Conservation (phyloP, 2,797 vertebrate species). For the Ctenopoma kingsleyae region DNA sequence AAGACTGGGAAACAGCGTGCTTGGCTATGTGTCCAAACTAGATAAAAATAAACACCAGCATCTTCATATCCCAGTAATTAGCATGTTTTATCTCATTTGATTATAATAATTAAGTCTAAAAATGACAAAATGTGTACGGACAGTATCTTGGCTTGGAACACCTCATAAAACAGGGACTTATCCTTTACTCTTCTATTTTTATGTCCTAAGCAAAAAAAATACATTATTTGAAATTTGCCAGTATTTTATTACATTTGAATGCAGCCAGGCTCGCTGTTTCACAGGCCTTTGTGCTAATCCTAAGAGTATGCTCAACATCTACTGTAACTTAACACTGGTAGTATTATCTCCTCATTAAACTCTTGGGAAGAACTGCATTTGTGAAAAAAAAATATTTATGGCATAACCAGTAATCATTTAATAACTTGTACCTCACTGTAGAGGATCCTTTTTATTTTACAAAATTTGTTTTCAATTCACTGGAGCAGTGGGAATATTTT, state of each 20-base stretch:
- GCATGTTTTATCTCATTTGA: not conserved
- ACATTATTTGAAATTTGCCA: too few species aligned
- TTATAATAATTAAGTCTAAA: not conserved
- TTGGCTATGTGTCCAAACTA: not conserved
- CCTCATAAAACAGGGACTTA: not conserved
- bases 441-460: constrained; percentile 7
- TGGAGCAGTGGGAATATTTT: constrained; percentile 87
- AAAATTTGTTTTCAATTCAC: constrained; percentile 73
- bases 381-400: constrained; percentile 4
- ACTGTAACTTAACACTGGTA: not conserved
- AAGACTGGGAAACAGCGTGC: constrained; percentile 1
- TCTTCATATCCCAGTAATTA: not conserved
- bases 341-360: not conserved
- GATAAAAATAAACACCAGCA: not conserved
- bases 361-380: not conserved
- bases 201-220: not conserved
- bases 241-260: too few species aligned
- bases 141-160: not conserved
- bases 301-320: too few species aligned
- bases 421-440: constrained; percentile 15
- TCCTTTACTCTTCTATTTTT: not conserved
- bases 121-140: not conserved
- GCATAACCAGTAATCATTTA: not conserved
- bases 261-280: not conserved
- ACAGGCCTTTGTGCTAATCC: not conserved